These are phyloP conservation scores for Sebastes taczanowskii DNA, from an alignment of 2,797 vertebrate species.

Conservation along the genomic window DNA sequence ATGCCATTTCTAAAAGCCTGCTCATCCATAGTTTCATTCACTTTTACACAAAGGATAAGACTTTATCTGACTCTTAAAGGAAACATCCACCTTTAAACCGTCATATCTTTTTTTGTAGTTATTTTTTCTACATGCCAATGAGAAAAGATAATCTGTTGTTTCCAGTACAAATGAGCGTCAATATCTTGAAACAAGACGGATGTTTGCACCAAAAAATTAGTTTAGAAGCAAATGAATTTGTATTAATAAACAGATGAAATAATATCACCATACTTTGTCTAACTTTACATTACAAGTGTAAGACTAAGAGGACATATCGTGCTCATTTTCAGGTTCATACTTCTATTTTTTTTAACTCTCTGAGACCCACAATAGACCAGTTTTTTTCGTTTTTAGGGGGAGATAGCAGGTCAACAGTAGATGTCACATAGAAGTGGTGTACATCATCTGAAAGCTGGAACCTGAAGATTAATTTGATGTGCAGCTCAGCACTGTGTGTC, in stretches of 20 bases:
- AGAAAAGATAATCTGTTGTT: not conserved
- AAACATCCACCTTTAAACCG: not conserved
- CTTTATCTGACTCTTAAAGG: constrained; percentile 8
- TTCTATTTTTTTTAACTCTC: too few relatives aligned
- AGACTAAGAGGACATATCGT: too few relatives aligned
- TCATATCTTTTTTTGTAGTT: not conserved
- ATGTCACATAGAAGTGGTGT: too few relatives aligned
- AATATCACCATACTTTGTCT: not conserved
- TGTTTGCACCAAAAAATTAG: not conserved
- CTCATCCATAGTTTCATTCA: constrained; percentile 29
- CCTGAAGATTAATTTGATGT: not conserved
- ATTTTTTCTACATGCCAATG: not conserved
- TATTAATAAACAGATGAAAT: not conserved
- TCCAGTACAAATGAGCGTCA: not conserved
- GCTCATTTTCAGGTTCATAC: too few relatives aligned
- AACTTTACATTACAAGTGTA: too few relatives aligned
- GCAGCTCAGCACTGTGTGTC: too few relatives aligned
- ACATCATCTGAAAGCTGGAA: too few relatives aligned
- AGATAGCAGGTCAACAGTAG: too few relatives aligned
- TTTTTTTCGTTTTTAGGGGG: too few relatives aligned
- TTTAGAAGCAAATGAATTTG: not conserved
- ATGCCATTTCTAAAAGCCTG: constrained; percentile 41
- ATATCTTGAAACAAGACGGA: not conserved
- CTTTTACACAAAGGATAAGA: constrained; percentile 3
- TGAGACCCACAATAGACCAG: too few relatives aligned